Percentiles rank a stretch among this genome's conserved stretches.
Conservation (phyloP, 2,888 invertebrate species). For the Geotrupes spiniger region DNA sequence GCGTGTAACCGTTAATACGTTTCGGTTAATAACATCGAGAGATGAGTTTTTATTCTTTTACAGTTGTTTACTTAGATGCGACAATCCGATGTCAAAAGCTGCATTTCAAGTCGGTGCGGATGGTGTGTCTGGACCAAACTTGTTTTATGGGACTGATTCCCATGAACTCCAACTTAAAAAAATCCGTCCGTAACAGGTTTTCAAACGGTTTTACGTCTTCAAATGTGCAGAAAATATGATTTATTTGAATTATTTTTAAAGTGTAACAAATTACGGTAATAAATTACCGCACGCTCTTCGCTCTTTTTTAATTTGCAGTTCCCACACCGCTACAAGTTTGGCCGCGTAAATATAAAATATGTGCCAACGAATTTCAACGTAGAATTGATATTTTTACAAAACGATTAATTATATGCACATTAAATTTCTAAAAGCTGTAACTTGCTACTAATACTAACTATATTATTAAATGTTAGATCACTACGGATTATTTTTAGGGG, state of each 20-base stretch:
- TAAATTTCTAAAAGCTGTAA: no score
- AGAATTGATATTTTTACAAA: no score
- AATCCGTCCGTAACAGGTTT: slow-evolving; percentile 21
- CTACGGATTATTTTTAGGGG: no score
- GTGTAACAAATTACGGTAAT: not conserved
- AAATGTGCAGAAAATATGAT: slow-evolving; percentile 22
- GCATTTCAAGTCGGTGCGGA: slow-evolving; percentile 1
- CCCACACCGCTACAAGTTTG: no score
- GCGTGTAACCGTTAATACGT: no score
- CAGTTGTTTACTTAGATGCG: slow-evolving; percentile 3
- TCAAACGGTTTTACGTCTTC: slow-evolving; percentile 22
- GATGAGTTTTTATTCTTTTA: not conserved
- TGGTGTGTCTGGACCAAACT: slow-evolving; percentile 22
- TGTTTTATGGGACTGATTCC: slow-evolving; percentile 24
- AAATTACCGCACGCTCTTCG: not conserved
- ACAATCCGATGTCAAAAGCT: not conserved
- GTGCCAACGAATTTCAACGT: no score
- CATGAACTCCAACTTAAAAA: slow-evolving; percentile 17
- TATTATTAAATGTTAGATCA: no score
- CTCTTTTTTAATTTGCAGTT: no score
- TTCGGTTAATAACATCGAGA: no score
- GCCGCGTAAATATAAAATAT: no score
- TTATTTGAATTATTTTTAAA: slow-evolving; percentile 10
- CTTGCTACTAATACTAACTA: no score
- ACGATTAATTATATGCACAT: no score